These are phyloP conservation scores for Helicoverpa zea DNA, from an alignment of 1,140 invertebrate species.

Conservation along the genomic window DNA sequence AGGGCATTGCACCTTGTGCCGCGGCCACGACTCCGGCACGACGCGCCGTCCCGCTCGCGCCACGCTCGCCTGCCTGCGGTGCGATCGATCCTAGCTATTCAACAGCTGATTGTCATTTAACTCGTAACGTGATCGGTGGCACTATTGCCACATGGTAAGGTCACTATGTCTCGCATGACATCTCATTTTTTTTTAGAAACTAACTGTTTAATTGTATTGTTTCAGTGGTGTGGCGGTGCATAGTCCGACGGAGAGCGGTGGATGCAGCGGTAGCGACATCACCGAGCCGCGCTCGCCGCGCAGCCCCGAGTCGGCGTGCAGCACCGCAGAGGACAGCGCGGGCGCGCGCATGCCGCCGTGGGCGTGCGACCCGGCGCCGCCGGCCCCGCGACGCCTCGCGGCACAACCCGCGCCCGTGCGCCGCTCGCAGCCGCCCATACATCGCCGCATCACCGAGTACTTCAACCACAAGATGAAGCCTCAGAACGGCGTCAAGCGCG, in stretches of 20 bases:
- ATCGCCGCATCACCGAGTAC: slow-evolving; percentile 91
- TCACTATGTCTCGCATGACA: slow-evolving; percentile 27
- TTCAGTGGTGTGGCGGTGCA: slow-evolving; percentile 86
- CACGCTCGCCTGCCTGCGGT: slow-evolving; percentile 60
- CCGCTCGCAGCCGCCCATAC: slow-evolving; percentile 71
- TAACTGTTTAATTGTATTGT: slow-evolving; percentile 48
- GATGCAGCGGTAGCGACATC: slow-evolving; percentile 84
- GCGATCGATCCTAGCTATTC: slow-evolving; percentile 76
- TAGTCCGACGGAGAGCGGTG: slow-evolving; percentile 84
- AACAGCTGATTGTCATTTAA: slow-evolving; percentile 81
- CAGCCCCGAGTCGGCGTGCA: slow-evolving; percentile 87
- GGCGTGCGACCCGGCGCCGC: slow-evolving; percentile 83
- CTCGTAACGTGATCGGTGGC: slow-evolving; percentile 49
- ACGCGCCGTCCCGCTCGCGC: slow-evolving; percentile 64
- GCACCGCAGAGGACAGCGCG: slow-evolving; percentile 86
- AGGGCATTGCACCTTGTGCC: slow-evolving; percentile 81
- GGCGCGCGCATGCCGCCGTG: slow-evolving; percentile 84
- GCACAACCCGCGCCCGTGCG: slow-evolving; percentile 80
- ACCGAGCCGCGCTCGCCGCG: slow-evolving; percentile 93
- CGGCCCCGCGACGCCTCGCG: slow-evolving; percentile 81
- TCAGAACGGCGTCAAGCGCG: slow-evolving; percentile 85
- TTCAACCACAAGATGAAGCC: slow-evolving; percentile 93
- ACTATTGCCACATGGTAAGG: slow-evolving; percentile 51
- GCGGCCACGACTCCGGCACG: slow-evolving; percentile 50
- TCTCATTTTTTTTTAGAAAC: background rate